Evolutionary conservation across 1,140 invertebrate species (phyloP).

Genomic region (Parapsyche elsis): DNA sequence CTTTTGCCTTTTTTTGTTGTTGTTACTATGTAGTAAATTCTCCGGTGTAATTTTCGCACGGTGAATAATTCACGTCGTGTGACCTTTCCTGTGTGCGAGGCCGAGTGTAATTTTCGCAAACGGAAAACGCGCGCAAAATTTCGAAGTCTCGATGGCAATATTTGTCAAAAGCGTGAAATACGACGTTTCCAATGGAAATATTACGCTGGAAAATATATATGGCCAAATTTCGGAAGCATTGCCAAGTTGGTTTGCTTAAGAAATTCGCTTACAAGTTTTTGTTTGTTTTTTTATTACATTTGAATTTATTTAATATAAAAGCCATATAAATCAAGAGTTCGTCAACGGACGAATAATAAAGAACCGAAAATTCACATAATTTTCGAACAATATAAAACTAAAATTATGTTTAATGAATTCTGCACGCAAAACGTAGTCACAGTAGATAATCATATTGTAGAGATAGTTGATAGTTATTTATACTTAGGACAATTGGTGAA

Average conservation of each 20-base stretch:
- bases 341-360: too few relatives aligned
- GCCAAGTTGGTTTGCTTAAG: neutral
- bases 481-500: too few relatives aligned
- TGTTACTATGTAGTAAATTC: neutral
- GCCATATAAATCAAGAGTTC: too few relatives aligned
- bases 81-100: slow-evolving; percentile 16
- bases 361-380: too few relatives aligned
- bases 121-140: neutral
- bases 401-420: too few relatives aligned
- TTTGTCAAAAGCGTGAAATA: slow-evolving; percentile 24
- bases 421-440: too few relatives aligned
- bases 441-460: too few relatives aligned
- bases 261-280: neutral
- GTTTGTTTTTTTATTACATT: neutral
- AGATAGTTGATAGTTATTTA: too few relatives aligned
- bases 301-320: too few relatives aligned
- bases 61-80: slow-evolving; percentile 14
- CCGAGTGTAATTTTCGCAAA: neutral
- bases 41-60: neutral
- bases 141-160: slow-evolving; percentile 5
- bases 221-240: neutral
- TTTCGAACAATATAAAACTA: too few relatives aligned
- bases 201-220: too few relatives aligned
- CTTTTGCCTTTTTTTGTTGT: neutral
- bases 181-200: slow-evolving; percentile 25